Conservation (phyloP, 2,797 vertebrate genomes). For the Helicolenus hilgendorfi region DNA sequence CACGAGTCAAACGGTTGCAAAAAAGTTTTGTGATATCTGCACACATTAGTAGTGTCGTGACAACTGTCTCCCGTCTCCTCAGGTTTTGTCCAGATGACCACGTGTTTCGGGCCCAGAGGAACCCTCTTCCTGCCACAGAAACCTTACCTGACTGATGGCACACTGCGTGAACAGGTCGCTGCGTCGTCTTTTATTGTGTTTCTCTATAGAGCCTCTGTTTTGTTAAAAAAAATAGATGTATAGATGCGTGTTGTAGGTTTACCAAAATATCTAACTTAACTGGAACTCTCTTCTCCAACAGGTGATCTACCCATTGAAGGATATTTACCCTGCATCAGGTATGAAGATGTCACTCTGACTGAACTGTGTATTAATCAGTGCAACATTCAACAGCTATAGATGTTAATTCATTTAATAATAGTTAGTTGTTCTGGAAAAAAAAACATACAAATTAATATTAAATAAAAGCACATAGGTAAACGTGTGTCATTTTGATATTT, state of each 20-base stretch:
- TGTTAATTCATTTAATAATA: background rate
- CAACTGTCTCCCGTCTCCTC: conserved; percentile 16
- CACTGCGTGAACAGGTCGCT: conserved; percentile 95
- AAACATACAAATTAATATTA: background rate
- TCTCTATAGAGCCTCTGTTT: background rate
- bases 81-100: conserved; percentile 94
- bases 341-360: conserved; percentile 19
- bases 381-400: background rate
- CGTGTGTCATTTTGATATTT: background rate
- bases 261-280: background rate
- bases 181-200: background rate
- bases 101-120: conserved; percentile 95
- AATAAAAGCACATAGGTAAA: background rate
- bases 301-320: conserved; percentile 98
- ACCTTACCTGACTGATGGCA: conserved; percentile 97
- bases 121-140: conserved; percentile 97
- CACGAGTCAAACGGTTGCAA: background rate
- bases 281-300: conserved; percentile 68
- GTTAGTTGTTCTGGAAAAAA: background rate
- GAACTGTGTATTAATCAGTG: background rate
- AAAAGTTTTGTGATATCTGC: background rate
- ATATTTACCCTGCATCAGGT: conserved; percentile 97
- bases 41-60: background rate
- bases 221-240: background rate
- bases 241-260: background rate